phyloP scores from a whole-genome alignment of 2,113 vertebrate genomes.

The Paralichthys olivaceus region DNA sequence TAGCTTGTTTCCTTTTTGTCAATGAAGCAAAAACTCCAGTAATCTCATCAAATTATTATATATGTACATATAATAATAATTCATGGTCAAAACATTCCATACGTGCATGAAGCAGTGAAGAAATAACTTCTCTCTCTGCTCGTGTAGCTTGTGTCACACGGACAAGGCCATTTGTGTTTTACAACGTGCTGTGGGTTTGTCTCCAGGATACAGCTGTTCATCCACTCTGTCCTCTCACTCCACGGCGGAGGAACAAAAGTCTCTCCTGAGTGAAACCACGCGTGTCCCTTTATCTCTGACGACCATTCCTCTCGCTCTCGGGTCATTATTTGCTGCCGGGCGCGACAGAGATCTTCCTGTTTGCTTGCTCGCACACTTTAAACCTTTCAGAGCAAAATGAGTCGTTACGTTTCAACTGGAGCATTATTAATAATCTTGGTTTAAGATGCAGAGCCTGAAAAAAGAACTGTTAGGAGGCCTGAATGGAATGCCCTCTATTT shows the following conservation, averaged over 20 bases:
- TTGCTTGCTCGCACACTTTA: conserved; percentile 48
- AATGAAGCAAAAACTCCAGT: no score
- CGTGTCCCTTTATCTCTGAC: conserved; percentile 51
- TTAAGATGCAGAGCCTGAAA: conserved; percentile 55
- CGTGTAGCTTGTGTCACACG: not conserved
- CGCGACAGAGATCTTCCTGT: conserved; percentile 44
- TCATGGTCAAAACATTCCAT: no score
- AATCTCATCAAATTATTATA: no score
- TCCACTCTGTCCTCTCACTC: no score
- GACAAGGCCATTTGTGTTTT: conserved; percentile 2
- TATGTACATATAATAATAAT: no score
- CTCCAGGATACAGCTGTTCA: conserved; percentile 25
- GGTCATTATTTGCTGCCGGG: conserved; percentile 43
- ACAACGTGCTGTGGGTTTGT: conserved; percentile 33
- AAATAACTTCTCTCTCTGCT: not conserved
- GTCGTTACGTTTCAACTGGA: conserved; percentile 63
- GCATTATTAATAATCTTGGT: conserved; percentile 75
- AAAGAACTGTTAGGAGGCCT: conserved; percentile 33
- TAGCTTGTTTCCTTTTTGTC: not conserved
- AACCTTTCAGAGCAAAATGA: conserved; percentile 65
- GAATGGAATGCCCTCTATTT: conserved; percentile 69
- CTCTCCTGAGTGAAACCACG: conserved; percentile 48
- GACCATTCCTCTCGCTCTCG: conserved; percentile 33
- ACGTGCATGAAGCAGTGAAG: no score
- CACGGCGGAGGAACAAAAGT: conserved; percentile 31